Conservation (phyloP, 2,888 invertebrate species). For the Xestobium rufovillosum region DNA sequence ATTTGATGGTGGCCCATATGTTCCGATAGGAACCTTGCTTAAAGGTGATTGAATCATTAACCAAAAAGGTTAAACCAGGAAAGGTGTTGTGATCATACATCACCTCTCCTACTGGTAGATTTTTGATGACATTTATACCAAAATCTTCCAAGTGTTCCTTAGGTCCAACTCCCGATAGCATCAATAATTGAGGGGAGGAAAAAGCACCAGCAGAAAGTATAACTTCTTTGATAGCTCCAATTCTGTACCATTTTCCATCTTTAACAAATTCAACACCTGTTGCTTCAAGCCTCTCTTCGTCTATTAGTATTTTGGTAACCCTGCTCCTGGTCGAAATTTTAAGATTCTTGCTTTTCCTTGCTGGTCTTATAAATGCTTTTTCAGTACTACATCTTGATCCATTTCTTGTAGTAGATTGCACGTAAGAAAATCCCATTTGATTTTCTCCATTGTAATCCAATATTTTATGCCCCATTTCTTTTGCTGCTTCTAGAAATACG, state of each 20-base stretch:
- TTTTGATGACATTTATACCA: conserved; percentile 51
- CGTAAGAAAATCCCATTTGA: conserved; percentile 53
- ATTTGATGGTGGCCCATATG: conserved; percentile 40
- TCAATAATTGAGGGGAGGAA: conserved; percentile 81
- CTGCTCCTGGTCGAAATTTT: conserved; percentile 55
- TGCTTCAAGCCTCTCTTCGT: conserved; percentile 53
- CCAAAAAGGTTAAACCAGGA: conserved; percentile 39
- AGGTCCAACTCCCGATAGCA: conserved; percentile 69
- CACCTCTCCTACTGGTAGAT: conserved; percentile 60
- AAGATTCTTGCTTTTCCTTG: conserved; percentile 55
- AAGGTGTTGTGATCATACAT: conserved; percentile 57
- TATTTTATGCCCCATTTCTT: conserved; percentile 57
- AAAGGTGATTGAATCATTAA: conserved; percentile 20
- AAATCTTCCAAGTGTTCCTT: conserved; percentile 49
- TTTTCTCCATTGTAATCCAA: conserved; percentile 62
- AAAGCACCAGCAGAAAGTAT: conserved; percentile 82
- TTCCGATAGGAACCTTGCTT: conserved; percentile 32
- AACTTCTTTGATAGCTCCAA: conserved; percentile 66
- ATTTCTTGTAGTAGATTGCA: conserved; percentile 53
- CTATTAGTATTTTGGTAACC: conserved; percentile 60
- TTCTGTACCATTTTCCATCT: conserved; percentile 40
- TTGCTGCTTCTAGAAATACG: conserved; percentile 55
- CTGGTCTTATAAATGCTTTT: conserved; percentile 55
- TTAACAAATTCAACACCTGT: conserved; percentile 61
- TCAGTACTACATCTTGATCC: conserved; percentile 62